Evolutionary conservation across 2,888 invertebrate species (phyloP).

Genomic region (Cyaniris semiargus): DNA sequence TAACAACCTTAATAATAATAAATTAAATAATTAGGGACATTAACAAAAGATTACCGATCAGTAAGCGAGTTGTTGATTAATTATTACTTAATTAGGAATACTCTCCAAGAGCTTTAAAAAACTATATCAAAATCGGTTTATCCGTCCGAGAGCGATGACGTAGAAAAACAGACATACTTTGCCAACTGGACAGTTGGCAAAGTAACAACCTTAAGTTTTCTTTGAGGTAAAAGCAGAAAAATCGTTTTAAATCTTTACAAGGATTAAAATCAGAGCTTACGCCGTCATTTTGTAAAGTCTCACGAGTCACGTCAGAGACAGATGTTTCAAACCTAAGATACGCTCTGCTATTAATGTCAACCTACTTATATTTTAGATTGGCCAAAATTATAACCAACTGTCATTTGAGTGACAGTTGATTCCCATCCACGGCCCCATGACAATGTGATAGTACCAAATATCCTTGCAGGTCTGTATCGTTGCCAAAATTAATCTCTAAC

Average conservation of each 20-base stretch:
- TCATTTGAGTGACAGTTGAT: no score
- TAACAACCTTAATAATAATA: no score
- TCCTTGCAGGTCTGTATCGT: neutral
- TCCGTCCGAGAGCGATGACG: no score
- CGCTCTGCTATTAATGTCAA: neutral
- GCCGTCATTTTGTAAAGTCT: neutral
- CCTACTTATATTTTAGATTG: no score
- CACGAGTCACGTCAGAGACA: neutral
- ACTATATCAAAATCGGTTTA: no score
- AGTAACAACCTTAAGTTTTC: no score
- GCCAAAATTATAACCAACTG: neutral
- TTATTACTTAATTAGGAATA: neutral
- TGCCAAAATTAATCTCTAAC: neutral
- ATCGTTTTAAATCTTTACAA: neutral
- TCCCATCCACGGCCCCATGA: no score
- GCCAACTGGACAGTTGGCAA: no score
- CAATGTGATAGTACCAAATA: no score
- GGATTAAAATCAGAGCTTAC: neutral
- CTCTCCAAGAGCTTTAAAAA: neutral
- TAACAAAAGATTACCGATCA: neutral
- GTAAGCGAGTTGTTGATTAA: neutral
- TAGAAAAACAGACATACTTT: no score
- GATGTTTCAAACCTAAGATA: neutral
- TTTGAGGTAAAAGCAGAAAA: no score
- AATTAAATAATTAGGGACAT: no score